Evolutionary conservation across 2,888 invertebrate genomes (phyloP).

Genomic region (Eutolmus rufibarbis): DNA sequence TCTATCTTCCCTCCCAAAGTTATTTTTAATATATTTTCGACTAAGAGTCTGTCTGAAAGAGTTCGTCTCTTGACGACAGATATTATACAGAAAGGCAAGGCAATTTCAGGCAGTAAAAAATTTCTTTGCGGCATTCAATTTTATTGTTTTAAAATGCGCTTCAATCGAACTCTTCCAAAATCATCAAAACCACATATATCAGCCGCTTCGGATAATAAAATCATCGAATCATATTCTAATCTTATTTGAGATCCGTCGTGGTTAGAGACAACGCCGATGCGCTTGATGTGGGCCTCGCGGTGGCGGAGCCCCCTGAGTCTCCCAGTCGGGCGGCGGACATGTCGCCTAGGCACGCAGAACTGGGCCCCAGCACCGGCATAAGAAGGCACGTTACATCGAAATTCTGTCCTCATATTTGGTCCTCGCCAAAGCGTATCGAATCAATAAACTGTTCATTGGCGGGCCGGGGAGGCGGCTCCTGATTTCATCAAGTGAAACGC

Average conservation of each 20-base stretch:
- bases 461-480: slow-evolving; percentile 4
- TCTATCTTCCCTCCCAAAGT: background rate
- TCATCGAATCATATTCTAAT: slow-evolving; percentile 25
- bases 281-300: background rate
- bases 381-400: slow-evolving; percentile 19
- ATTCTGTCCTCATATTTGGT: slow-evolving; percentile 31
- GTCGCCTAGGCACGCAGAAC: background rate
- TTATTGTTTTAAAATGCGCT: background rate
- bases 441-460: slow-evolving; percentile 28
- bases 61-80: background rate
- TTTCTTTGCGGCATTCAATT: background rate
- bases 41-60: background rate
- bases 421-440: slow-evolving; percentile 16
- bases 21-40: background rate
- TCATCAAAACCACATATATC: slow-evolving; percentile 14
- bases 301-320: background rate
- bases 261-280: slow-evolving; percentile 3
- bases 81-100: background rate
- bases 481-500: slow-evolving; percentile 37
- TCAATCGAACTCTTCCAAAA: slow-evolving; percentile 1
- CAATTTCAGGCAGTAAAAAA: background rate
- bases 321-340: background rate
- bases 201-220: slow-evolving; percentile 24
- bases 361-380: background rate
- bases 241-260: slow-evolving; percentile 1